Evolutionary conservation across 2,888 invertebrate species (phyloP), one percentile per base, ranked within the genome.

Genomic region (Cybosia mesomella): DNA sequence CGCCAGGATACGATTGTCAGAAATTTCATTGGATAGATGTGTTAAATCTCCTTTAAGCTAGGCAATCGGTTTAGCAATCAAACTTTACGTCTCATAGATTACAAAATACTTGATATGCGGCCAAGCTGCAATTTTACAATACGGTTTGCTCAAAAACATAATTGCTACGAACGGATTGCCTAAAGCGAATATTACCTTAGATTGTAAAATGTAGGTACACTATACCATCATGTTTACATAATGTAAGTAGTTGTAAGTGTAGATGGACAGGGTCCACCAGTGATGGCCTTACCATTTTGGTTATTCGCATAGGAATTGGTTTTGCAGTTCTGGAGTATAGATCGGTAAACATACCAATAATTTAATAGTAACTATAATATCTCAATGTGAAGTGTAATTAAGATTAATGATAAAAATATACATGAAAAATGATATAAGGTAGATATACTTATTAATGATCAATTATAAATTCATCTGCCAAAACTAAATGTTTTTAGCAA

Each of bases 211-310:
- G 55, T 64, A 64, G 55, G 15, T 28, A 13, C 24, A 13, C 5
- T 39, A 39, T 43, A 34, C 21, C 11, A 54, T 55, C 61, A 58
- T 49, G 49, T 58, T 61, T 28, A n/a, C 4, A 15, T 28, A 66
- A 36, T 62, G 21, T 58, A 65, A 39, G 22, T 79, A 74, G 69
- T 43, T 66, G 21, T 75, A 70, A 71, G 69, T 24, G 49, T 62
- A 79, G 76, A 68, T 34, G 69, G 74, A 79, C 72, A 81, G 82
- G 81, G 82, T 79, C 71, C 65, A 79, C 79, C 81, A 70, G 55
- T 67, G 70, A 70, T 49, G 80, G 79, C 79, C 82, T 79, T 79
- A 79, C 68, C 72, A 32, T 69, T 73, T 78, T 78, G 62, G 65
- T 70, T 69, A 68, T 67, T 24, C 49, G 57, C 64, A 59, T 66